A percentile compares a stretch with the other conserved stretches of the same genome.
These are phyloP conservation scores for Melanophora roralis DNA, from an alignment of 2,888 invertebrate genomes.

Conservation along the genomic window DNA sequence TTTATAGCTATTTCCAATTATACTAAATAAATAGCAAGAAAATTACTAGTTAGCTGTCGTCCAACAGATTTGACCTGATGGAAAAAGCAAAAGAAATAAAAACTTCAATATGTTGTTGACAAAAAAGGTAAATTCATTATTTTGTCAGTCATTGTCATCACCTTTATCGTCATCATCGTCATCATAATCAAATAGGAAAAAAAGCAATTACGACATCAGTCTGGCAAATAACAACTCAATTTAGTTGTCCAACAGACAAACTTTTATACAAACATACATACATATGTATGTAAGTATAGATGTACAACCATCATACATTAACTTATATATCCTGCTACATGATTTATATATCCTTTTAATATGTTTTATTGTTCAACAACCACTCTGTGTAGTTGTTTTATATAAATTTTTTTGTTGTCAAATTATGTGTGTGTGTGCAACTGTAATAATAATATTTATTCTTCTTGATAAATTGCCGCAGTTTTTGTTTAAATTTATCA, in stretches of 20 bases:
- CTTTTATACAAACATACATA: neutral
- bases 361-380: constrained; percentile 13
- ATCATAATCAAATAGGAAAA: neutral
- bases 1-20: constrained; percentile 34
- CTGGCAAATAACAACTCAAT: constrained; percentile 48
- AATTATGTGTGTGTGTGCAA: constrained; percentile 10
- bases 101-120: constrained; percentile 38
- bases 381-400: constrained; percentile 32
- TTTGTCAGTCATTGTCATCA: constrained; percentile 52
- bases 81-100: neutral
- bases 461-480: constrained; percentile 49
- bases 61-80: constrained; percentile 24
- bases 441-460: constrained; percentile 59
- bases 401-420: neutral
- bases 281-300: neutral
- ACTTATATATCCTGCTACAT: constrained; percentile 30
- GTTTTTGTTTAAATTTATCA: constrained; percentile 23
- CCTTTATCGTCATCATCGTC: neutral
- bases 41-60: constrained; percentile 13
- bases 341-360: constrained; percentile 49
- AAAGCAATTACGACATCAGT: neutral
- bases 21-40: constrained; percentile 50
- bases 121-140: constrained; percentile 61
- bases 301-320: too few relatives aligned
- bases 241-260: constrained; percentile 6